phyloP scores from a whole-genome alignment of 53 echinoderm and acorn worm species.

The Temnopleurus reevesii region DNA sequence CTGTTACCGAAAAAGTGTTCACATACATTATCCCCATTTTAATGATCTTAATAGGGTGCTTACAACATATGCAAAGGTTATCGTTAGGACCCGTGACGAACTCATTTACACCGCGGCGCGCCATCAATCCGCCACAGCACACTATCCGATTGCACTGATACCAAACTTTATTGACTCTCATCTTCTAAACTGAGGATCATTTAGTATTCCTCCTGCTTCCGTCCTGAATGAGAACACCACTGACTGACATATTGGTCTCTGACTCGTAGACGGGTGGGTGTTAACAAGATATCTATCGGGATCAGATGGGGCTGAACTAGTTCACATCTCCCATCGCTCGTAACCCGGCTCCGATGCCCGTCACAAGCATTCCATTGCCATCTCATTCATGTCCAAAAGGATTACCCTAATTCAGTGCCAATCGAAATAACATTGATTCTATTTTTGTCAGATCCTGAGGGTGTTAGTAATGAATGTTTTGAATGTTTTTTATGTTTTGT shows the following conservation, averaged over 20 bases:
- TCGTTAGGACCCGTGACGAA: neutral
- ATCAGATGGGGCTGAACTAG: constrained; percentile 16
- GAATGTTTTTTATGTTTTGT: no score
- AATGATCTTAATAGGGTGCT: no score
- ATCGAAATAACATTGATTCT: constrained; percentile 13
- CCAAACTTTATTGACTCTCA: no score
- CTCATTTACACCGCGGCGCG: no score
- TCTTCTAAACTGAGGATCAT: neutral
- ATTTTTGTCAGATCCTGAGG: no score
- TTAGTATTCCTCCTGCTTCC: neutral
- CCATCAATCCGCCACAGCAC: no score
- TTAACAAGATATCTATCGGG: neutral
- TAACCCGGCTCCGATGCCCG: constrained; percentile 1
- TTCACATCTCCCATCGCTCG: constrained; percentile 17
- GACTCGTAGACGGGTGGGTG: neutral
- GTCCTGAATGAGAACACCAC: neutral
- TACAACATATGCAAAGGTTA: no score
- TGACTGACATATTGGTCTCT: neutral
- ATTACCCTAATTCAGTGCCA: neutral
- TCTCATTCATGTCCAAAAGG: neutral
- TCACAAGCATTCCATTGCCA: neutral
- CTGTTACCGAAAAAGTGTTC: no score
- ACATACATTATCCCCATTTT: no score
- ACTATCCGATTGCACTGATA: no score
- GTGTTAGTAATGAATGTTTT: no score